Evolutionary conservation across 2,888 invertebrate genomes (phyloP).

Genomic region (Drosophila koepferae): DNA sequence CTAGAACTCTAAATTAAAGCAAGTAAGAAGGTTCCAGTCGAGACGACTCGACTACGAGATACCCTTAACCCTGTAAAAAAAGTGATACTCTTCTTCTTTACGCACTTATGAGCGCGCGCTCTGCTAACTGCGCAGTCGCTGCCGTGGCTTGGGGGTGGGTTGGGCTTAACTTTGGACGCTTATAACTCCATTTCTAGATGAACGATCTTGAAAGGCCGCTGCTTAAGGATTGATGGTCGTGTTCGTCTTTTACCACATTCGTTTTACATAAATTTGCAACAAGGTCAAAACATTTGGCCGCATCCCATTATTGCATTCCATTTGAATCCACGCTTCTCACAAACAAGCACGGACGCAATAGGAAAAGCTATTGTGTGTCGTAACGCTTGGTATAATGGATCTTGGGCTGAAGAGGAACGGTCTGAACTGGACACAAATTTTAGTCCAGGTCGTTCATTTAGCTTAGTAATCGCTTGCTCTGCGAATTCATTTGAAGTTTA

Average conservation of each 20-base stretch:
- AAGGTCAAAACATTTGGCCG: constrained; percentile 89
- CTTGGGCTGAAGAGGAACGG: constrained; percentile 84
- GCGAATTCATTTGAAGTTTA: constrained; percentile 82
- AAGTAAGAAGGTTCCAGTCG: no score
- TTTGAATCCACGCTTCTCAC: constrained; percentile 90
- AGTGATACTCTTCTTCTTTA: no score
- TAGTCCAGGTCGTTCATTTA: constrained; percentile 84
- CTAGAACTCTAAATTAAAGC: background rate
- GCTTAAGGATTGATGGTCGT: constrained; percentile 87
- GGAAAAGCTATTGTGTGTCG: constrained; percentile 88
- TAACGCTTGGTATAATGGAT: constrained; percentile 88
- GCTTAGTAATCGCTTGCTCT: constrained; percentile 80
- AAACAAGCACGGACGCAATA: constrained; percentile 80
- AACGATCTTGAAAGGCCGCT: no score
- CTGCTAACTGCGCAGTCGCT: no score
- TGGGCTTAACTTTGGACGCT: no score
- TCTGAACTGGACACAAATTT: constrained; percentile 83
- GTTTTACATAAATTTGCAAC: constrained; percentile 91
- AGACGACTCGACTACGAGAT: no score
- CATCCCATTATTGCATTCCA: constrained; percentile 91
- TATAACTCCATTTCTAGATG: no score
- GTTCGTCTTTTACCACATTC: constrained; percentile 91
- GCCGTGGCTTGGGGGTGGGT: no score
- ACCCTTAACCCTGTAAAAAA: no score
- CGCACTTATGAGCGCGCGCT: no score